Conservation (phyloP, 2,113 vertebrate genomes). For the Melospiza melodia region DNA sequence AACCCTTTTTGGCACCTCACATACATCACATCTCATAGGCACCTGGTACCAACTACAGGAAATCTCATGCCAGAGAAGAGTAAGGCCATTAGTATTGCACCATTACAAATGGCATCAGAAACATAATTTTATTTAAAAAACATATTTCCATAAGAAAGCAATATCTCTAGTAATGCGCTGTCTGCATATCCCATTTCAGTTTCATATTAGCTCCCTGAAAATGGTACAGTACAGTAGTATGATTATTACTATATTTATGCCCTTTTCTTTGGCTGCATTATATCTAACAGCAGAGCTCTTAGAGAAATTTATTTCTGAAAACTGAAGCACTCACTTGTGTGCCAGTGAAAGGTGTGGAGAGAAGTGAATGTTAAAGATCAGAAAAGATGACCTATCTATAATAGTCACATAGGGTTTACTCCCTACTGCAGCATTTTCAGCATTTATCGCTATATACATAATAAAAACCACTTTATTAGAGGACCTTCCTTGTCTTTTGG, state of each 20-base stretch:
- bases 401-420: background rate
- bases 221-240: background rate
- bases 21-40: background rate
- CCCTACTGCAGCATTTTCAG: background rate
- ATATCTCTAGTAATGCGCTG: background rate
- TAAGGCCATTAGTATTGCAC: background rate
- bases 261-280: background rate
- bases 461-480: background rate
- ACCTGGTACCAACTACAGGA: background rate
- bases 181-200: background rate
- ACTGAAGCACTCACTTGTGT: background rate
- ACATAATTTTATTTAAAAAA: background rate
- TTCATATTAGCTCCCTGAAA: background rate
- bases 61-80: background rate
- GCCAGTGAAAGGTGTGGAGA: background rate
- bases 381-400: background rate
- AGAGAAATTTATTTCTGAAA: background rate
- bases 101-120: background rate
- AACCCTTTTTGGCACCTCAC: background rate
- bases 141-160: background rate
- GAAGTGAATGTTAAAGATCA: background rate
- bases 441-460: background rate
- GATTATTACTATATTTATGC: background rate
- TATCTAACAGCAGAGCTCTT: background rate
- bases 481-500: background rate